These are phyloP conservation scores for Emydura subglobosa DNA, from an alignment of 2,113 vertebrate genomes.

Conservation along the genomic window DNA sequence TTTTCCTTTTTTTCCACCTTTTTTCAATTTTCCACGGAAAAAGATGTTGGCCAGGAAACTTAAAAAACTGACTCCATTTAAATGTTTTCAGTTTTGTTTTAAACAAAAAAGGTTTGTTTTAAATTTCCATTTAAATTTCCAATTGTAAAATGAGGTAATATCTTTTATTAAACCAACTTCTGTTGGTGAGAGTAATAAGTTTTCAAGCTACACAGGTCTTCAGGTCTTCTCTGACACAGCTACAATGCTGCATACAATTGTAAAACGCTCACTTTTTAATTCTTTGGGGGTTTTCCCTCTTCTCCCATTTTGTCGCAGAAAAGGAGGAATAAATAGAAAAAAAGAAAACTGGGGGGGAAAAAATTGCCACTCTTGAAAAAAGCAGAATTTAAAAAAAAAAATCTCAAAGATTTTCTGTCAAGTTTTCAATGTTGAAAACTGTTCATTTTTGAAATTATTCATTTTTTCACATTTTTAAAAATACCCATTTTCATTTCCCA, in stretches of 20 bases:
- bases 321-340: not conserved
- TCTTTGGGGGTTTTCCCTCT: not conserved
- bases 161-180: not conserved
- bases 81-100: not conserved
- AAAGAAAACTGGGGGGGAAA: not conserved
- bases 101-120: not conserved
- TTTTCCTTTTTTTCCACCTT: not conserved
- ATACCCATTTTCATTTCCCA: too few species aligned
- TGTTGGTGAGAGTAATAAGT: not conserved
- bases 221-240: not conserved
- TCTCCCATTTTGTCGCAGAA: not conserved
- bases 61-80: not conserved
- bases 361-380: not conserved
- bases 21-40: not conserved
- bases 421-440: too few species aligned
- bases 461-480: too few species aligned
- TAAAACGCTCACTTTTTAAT: not conserved
- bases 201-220: too few species aligned
- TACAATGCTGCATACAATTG: not conserved
- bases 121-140: not conserved
- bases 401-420: too few species aligned
- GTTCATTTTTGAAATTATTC: too few species aligned
- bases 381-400: too few species aligned
- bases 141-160: not conserved
- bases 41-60: not conserved